Evolutionary conservation across 2,113 vertebrate genomes (phyloP).

Genomic region (Leptosomus discolor): DNA sequence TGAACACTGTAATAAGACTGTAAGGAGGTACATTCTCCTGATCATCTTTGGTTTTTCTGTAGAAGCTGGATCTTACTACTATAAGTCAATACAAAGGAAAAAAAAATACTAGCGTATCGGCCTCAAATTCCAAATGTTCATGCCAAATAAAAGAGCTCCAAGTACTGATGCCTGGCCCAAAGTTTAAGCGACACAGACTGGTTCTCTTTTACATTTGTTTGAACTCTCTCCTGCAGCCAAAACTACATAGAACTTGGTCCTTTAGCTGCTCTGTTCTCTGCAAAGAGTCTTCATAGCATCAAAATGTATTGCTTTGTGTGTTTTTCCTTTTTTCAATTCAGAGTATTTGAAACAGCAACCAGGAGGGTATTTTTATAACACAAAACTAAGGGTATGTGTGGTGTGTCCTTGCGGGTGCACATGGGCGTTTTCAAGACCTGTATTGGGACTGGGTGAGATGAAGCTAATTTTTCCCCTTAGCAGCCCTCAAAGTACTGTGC

Average conservation of each 20-base stretch:
- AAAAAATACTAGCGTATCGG: background rate
- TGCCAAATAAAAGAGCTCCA: background rate
- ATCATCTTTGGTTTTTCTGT: background rate
- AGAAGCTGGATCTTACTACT: background rate
- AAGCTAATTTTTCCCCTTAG: background rate
- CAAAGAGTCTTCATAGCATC: background rate
- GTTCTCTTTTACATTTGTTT: background rate
- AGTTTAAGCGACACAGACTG: background rate
- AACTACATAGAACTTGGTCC: background rate
- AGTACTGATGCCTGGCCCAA: too few species aligned
- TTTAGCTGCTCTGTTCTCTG: background rate
- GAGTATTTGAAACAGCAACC: background rate
- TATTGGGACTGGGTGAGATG: background rate
- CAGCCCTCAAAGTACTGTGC: background rate
- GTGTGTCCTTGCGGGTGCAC: background rate
- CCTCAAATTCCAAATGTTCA: background rate
- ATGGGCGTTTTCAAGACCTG: background rate
- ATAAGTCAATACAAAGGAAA: background rate
- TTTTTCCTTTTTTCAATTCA: background rate
- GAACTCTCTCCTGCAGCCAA: background rate
- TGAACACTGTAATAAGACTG: background rate
- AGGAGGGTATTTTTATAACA: background rate
- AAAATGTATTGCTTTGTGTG: background rate
- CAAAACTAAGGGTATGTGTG: background rate
- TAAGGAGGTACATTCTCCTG: background rate